These are phyloP conservation scores for Proterorhinus semilunaris DNA, from an alignment of 2,113 vertebrate species.

Conservation along the genomic window DNA sequence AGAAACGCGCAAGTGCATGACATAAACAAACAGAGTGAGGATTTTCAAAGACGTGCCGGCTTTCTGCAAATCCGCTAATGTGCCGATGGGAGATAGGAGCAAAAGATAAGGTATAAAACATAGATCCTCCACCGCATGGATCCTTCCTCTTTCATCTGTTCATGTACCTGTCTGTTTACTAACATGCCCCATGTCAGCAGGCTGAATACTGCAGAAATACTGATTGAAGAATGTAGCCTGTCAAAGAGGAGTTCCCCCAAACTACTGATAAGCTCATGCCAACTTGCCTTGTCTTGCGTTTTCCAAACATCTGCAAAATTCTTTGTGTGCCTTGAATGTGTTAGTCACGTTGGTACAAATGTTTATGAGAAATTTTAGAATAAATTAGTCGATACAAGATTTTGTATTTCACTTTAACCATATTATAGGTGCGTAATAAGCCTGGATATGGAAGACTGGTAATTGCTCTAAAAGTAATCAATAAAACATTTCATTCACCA, in stretches of 20 bases:
- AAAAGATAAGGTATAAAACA: slow-evolving; percentile 51
- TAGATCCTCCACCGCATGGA: slow-evolving; percentile 21
- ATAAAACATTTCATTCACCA: no score
- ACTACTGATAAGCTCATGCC: slow-evolving; percentile 38
- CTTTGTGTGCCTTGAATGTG: slow-evolving; percentile 36
- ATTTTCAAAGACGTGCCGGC: slow-evolving; percentile 67
- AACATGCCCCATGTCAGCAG: slow-evolving; percentile 34
- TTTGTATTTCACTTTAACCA: no score
- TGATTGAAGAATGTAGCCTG: slow-evolving; percentile 32
- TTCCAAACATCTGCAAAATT: slow-evolving; percentile 57
- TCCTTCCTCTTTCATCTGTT: slow-evolving; percentile 44
- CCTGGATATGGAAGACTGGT: no score
- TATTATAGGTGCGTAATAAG: no score
- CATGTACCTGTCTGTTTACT: slow-evolving; percentile 59
- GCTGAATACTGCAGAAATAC: slow-evolving; percentile 6
- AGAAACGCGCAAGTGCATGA: slow-evolving; percentile 66
- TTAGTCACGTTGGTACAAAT: slow-evolving; percentile 27
- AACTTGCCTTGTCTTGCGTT: slow-evolving; percentile 56
- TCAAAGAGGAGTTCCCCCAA: slow-evolving; percentile 31
- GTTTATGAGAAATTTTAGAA: background rate
- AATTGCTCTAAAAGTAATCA: no score
- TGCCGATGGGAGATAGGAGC: slow-evolving; percentile 64
- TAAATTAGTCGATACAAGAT: background rate
- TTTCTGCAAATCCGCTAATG: slow-evolving; percentile 48
- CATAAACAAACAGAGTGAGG: slow-evolving; percentile 69